Evolutionary conservation across 2,113 vertebrate genomes (phyloP), one percentile per base, ranked within the genome.

Genomic region (Cairina moschata): DNA sequence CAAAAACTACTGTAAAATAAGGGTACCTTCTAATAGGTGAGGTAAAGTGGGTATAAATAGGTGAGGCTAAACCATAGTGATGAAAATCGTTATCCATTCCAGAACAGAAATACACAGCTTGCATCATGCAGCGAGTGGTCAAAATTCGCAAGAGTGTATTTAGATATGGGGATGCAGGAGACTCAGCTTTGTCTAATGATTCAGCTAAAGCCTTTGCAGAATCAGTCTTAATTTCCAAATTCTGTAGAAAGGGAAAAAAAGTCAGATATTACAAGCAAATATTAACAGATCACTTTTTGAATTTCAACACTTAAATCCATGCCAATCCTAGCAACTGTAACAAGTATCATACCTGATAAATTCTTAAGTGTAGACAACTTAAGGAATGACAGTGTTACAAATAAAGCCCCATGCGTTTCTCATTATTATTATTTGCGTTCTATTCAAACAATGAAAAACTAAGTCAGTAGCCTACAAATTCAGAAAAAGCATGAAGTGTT

Each of bases 41-140:
- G 8, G 99, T 99, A 91, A 99, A 99, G 97, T 99, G 99, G 36
- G 99, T 99, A 80, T 99, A 99, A 97, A 99, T 99, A 75, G 99
- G 98, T 3, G 99, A 99, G 3, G 99, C 99, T 66, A 99, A 98
- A 88, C 99, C 99, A 21, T 99, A 99, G 95, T 99, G 99, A 97
- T 99, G 99, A 93, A 99, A 99, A 94, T 99, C 99, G 28, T 84
- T 99, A 96, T 99, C 99, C 99, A 99, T 99, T 83, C 99, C 99
- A 1, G 99, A 99, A 95, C 99, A 99, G 95, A 99, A 99, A 96
- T 99, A 99, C 59, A 99, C 98, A 2, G 99, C 99, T 95, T 99
- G 99, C 99, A 99, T 99, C 99, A 99, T 99, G 97, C 99, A 99
- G 84, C 99, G 99, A 46, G 99, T 99, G 80, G 99, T 95, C 93